phyloP scores from a whole-genome alignment of 1,140 invertebrate genomes.

The Temnothorax curvispinosus region DNA sequence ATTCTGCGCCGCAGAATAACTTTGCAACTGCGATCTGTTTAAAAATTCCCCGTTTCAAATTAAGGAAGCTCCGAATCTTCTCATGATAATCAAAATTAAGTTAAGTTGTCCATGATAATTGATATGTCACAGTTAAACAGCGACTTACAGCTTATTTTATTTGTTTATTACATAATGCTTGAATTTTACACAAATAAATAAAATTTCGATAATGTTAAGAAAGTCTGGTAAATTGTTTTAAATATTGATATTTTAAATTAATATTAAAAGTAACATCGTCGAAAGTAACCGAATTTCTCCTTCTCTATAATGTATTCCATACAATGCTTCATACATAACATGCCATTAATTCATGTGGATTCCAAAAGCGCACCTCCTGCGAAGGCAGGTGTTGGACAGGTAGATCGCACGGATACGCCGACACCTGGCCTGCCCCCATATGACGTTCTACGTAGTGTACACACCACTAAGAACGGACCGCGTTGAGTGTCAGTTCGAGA shows the following conservation, averaged over 20 bases:
- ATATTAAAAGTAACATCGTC: neutral
- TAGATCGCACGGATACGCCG: constrained; percentile 64
- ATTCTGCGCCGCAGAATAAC: constrained; percentile 65
- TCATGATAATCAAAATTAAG: neutral
- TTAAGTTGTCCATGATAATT: neutral
- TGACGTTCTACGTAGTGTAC: constrained; percentile 53
- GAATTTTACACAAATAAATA: neutral
- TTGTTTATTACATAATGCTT: neutral
- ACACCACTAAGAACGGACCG: neutral
- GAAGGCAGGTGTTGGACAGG: constrained; percentile 73
- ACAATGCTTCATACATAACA: neutral
- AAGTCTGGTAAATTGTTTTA: neutral
- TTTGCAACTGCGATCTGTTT: constrained; percentile 77
- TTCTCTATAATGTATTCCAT: neutral
- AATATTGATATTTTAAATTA: neutral
- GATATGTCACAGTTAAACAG: no score
- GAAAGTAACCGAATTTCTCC: neutral
- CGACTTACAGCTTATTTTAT: neutral
- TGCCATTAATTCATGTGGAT: constrained; percentile 60
- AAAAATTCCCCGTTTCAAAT: constrained; percentile 61
- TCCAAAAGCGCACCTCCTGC: constrained; percentile 68
- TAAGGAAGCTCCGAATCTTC: neutral
- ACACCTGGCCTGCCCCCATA: constrained; percentile 74
- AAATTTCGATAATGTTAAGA: neutral
- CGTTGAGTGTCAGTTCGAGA: neutral